These are phyloP conservation scores for Pipra filicauda DNA, from an alignment of 2,113 vertebrate genomes.

Conservation along the genomic window DNA sequence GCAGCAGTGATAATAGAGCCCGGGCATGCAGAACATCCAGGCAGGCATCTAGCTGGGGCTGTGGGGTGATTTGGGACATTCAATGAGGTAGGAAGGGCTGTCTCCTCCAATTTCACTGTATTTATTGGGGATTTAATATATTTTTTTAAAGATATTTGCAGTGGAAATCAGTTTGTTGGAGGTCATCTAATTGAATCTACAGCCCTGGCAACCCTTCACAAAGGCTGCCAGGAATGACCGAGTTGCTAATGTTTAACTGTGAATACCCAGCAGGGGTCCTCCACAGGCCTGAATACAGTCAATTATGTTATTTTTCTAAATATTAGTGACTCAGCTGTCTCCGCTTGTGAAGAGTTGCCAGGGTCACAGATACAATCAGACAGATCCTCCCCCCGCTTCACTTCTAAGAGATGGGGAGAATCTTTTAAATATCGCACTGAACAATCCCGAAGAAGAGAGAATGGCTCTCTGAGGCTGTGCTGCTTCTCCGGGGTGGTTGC, in stretches of 20 bases:
- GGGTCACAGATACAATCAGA: conserved; percentile 67
- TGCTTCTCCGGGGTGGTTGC: background rate
- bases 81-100: conserved; percentile 49
- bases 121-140: conserved; percentile 42
- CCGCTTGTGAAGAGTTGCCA: conserved; percentile 69
- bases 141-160: conserved; percentile 30
- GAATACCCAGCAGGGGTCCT: conserved; percentile 66
- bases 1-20: background rate
- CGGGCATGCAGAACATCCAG: background rate
- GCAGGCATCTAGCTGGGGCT: background rate
- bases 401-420: background rate
- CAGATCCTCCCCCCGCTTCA: conserved; percentile 2
- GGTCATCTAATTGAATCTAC: conserved; percentile 66
- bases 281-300: conserved; percentile 65
- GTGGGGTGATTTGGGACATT: conserved; percentile 7
- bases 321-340: conserved; percentile 75
- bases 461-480: background rate
- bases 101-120: conserved; percentile 60
- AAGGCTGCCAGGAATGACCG: conserved; percentile 64
- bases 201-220: conserved; percentile 61
- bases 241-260: conserved; percentile 67
- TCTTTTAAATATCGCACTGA: background rate
- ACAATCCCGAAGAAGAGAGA: background rate
- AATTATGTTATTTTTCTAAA: conserved; percentile 76
- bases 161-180: conserved; percentile 53